Conservation (phyloP, 2,113 vertebrate species). For the Toxostoma redivivum region DNA sequence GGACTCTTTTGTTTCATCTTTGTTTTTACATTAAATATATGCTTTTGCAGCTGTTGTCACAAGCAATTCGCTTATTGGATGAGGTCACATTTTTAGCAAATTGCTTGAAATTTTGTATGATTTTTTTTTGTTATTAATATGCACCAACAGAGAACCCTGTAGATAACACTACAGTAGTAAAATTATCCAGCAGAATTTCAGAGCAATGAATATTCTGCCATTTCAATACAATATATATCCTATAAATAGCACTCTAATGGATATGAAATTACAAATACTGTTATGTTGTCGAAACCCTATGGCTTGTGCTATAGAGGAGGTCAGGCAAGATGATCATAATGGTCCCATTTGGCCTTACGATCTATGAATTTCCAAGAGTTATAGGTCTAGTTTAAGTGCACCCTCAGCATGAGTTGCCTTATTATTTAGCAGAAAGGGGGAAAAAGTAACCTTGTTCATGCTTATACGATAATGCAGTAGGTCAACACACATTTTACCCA, state of each 20-base stretch:
- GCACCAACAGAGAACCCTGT: background rate
- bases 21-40: background rate
- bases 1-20: background rate
- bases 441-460: conserved; percentile 3
- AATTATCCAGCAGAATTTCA: conserved; percentile 24
- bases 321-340: conserved; percentile 55
- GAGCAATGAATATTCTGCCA: conserved; percentile 10
- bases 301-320: conserved; percentile 41
- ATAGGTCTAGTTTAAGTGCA: conserved; percentile 50
- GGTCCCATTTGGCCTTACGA: conserved; percentile 49
- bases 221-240: conserved; percentile 28
- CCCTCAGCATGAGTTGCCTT: conserved; percentile 54
- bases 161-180: background rate
- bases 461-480: background rate
- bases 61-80: background rate
- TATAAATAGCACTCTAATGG: conserved; percentile 49
- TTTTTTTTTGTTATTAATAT: background rate
- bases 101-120: background rate
- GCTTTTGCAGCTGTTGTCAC: background rate
- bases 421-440: conserved; percentile 49
- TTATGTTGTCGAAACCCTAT: conserved; percentile 49
- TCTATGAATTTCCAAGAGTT: conserved; percentile 57
- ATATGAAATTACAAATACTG: conserved; percentile 45
- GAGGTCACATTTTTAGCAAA: background rate
- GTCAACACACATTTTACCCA: background rate